Evolutionary conservation across 2,113 vertebrate genomes (phyloP).

Genomic region (Nestor notabilis): DNA sequence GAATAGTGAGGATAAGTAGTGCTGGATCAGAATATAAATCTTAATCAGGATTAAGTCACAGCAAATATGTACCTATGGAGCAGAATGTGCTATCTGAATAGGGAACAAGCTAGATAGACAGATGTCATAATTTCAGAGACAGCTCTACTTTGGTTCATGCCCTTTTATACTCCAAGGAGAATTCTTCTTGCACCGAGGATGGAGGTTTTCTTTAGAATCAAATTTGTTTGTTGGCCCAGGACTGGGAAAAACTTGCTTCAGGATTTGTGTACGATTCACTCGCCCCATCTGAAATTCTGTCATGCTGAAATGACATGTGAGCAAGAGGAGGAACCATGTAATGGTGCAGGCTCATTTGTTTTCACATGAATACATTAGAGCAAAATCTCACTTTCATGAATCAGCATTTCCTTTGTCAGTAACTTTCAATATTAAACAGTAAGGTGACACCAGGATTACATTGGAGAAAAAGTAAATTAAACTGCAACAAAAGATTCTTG

Average conservation of each 20-base stretch:
- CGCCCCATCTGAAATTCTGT: not conserved
- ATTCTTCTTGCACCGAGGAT: not conserved
- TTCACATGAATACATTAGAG: constrained; percentile 29
- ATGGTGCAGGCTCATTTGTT: constrained; percentile 13
- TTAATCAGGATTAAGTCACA: constrained; percentile 15
- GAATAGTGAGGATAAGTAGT: not conserved
- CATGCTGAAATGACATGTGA: constrained; percentile 8
- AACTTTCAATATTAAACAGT: constrained; percentile 58
- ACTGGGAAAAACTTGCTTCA: not conserved
- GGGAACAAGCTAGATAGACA: not conserved
- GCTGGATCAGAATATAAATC: not conserved
- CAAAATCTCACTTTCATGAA: constrained; percentile 36
- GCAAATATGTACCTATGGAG: not conserved
- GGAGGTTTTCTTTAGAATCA: not conserved
- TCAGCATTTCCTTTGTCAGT: constrained; percentile 51
- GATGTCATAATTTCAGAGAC: not conserved
- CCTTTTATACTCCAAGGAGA: not conserved
- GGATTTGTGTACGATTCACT: not conserved
- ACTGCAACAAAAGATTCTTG: constrained; percentile 8
- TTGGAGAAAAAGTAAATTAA: constrained; percentile 39
- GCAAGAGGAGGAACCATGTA: not conserved
- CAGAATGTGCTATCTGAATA: not conserved
- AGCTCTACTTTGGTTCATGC: not conserved
- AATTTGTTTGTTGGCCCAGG: not conserved
- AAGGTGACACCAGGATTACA: constrained; percentile 44